Percentiles rank a stretch among this genome's conserved stretches.
phyloP scores from a whole-genome alignment of 37 sponge, comb jelly and placozoan species.

The Chondrosia reniformis region DNA sequence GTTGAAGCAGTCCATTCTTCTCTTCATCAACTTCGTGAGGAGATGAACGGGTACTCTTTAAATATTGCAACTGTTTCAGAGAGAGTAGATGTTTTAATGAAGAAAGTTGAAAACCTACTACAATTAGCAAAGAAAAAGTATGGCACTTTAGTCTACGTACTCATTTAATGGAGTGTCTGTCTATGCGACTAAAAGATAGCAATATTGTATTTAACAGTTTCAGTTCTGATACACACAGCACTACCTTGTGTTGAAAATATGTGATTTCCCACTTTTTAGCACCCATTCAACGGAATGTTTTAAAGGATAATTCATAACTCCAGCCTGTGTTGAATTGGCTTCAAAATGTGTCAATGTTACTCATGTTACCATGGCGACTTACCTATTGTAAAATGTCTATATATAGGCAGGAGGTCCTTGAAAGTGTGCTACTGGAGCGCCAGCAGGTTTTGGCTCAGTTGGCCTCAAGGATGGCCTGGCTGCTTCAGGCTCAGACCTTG shows the following conservation, averaged over 20 bases:
- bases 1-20: not conserved
- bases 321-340: too few relatives aligned
- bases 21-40: not conserved
- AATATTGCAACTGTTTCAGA: not conserved
- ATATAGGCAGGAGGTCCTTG: slow-evolving; percentile 39
- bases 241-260: too few relatives aligned
- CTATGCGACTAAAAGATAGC: too few relatives aligned
- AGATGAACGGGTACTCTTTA: not conserved
- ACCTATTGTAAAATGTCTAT: not conserved
- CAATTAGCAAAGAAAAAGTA: not conserved
- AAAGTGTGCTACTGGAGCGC: slow-evolving; percentile 48
- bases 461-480: slow-evolving; percentile 49
- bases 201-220: too few relatives aligned
- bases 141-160: too few relatives aligned
- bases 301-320: too few relatives aligned
- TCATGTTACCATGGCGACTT: not conserved
- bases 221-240: too few relatives aligned
- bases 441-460: slow-evolving; percentile 40
- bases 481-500: slow-evolving; percentile 41
- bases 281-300: too few relatives aligned
- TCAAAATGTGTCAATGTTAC: too few relatives aligned
- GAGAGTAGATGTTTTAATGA: not conserved
- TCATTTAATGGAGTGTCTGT: too few relatives aligned
- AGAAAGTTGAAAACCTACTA: not conserved
- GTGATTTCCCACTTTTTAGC: too few relatives aligned